These are phyloP conservation scores for Sesamia nonagrioides DNA, from an alignment of 1,140 invertebrate genomes.

Conservation along the genomic window DNA sequence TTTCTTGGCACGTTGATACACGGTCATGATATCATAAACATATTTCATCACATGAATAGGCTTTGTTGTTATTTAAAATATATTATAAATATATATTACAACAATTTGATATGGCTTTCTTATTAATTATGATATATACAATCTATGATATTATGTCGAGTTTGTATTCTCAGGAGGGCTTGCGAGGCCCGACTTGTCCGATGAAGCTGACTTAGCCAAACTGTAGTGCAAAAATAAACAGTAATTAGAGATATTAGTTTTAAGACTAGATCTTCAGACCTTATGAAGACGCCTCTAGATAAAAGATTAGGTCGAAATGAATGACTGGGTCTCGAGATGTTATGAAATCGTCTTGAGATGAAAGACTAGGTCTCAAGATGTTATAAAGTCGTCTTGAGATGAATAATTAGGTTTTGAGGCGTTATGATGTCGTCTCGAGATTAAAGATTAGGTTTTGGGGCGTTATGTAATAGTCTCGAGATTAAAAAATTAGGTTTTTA, in stretches of 20 bases:
- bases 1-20: neutral
- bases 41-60: neutral
- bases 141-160: neutral
- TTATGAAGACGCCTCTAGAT: too few relatives aligned
- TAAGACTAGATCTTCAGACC: too few relatives aligned
- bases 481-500: too few relatives aligned
- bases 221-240: neutral
- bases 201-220: neutral
- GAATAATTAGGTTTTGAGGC: too few relatives aligned
- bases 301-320: neutral
- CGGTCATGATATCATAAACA: conserved; percentile 1
- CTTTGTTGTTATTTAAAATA: neutral
- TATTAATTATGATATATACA: neutral
- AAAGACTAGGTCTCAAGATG: too few relatives aligned
- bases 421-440: too few relatives aligned
- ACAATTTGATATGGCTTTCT: neutral
- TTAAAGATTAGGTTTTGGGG: too few relatives aligned
- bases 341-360: too few relatives aligned
- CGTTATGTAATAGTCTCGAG: too few relatives aligned
- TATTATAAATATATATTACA: neutral
- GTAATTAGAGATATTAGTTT: neutral
- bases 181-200: neutral
- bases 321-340: too few relatives aligned
- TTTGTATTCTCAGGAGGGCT: neutral
- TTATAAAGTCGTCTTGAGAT: too few relatives aligned